Percentiles rank a stretch among this genome's conserved stretches.
Conservation (phyloP, 2,113 vertebrate genomes). For the Pedetes capensis region DNA sequence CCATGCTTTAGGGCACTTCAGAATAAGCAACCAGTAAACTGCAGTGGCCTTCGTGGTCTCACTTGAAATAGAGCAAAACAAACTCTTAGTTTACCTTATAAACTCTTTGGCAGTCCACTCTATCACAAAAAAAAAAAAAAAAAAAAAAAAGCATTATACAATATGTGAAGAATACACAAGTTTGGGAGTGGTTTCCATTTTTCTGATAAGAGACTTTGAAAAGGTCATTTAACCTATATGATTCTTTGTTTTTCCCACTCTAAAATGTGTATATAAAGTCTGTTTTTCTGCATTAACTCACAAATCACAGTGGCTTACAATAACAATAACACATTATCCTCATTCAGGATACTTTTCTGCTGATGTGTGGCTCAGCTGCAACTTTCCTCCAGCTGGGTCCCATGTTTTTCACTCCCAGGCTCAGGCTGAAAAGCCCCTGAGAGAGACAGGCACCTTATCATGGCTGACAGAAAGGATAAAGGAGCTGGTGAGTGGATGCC, state of each 20-base stretch:
- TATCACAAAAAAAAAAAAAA: not conserved
- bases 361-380: not conserved
- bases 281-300: not conserved
- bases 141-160: not conserved
- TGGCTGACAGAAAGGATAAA: not conserved
- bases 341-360: not conserved
- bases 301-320: not conserved
- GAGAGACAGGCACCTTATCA: not conserved
- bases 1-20: not conserved
- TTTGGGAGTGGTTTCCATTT: not conserved
- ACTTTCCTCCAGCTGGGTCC: not conserved
- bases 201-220: not conserved
- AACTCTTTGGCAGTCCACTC: not conserved
- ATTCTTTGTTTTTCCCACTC: conserved; percentile 12
- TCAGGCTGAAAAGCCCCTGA: not conserved
- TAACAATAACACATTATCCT: not conserved
- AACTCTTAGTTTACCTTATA: not conserved
- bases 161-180: not conserved
- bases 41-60: not conserved
- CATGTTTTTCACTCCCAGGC: not conserved
- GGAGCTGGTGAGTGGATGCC: not conserved
- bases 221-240: not conserved
- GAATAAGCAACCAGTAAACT: not conserved
- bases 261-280: not conserved
- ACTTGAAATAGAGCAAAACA: not conserved